Base-by-base conservation (phyloP, 2,888 invertebrate genomes). In the Papilio gigon region DNA sequence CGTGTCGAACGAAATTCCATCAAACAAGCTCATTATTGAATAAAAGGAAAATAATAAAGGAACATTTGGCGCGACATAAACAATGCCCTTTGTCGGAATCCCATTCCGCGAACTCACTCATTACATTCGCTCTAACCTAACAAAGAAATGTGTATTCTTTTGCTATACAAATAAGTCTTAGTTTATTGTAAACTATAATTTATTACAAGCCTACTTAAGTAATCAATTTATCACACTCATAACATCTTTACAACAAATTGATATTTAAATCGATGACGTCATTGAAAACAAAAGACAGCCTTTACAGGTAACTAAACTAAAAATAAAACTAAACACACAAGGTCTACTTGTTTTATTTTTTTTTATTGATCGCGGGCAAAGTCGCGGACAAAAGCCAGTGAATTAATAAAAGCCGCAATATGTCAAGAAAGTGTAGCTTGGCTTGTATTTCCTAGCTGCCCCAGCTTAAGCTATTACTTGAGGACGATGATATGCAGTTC, bases 11-110 rank as follows among this genome's bases (percentile, higher is more conserved):
- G 35, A 40, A 37, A 40, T 64, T 40, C 20, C 42, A 58, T 42
- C 65, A 56, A 58, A 59, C 42, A 44, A 65, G 20, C 58, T 58
- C 47, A 66, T 60, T 60, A 60, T 37, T 22, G 47, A 8, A 22
- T 35, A 33, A 59, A 47, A 37, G 35, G 44, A 44, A 65, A 60
- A 66, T 66, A 47, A 47, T 37, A 66, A 67, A 53, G 12, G 30
- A 67, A 53, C 40, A 61, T 59, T 27, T 50, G 53, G 37, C 20
- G 37, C 50, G 61, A 50, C 37, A 50, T 50, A 61, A 61, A 61
- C 40, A 61, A 60, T 37, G 61, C 20, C 40, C 67, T 53, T 53
- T 67, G 50, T 53, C 30, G 61, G 40, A 61, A 61, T 42, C 30
- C 22, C 53, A 37, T 35, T 50, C 40, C 17, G 27, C 14, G 22